Base-by-base conservation (phyloP, 2,888 invertebrate genomes). In the Prenolepis imparis region DNA sequence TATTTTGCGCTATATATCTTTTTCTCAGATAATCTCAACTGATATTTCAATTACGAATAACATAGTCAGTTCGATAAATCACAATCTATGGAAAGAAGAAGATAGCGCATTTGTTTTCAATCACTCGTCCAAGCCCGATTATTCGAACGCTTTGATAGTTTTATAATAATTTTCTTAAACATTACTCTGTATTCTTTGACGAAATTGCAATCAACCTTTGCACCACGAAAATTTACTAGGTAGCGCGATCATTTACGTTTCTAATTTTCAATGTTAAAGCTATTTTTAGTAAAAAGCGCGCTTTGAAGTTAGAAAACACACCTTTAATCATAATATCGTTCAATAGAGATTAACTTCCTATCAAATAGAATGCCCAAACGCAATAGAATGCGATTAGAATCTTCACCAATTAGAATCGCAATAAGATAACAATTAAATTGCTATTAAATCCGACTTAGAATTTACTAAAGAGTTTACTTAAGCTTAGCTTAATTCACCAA, bases 341-440 rank as follows among this genome's bases (percentile, higher is more conserved):
- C 52, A 21, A 44, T 74, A 52, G 5, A 64, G 18, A 64, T 75
- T 52, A 63, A 64, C 39, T 36, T 64, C 36, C n/a, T 64, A 64
- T 32, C n/a, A 41, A 44, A 32, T 74, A 72, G n/a, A 75, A 64
- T 64, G 64, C 74, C 74, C 64, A 75, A 75, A 75, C 52, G 75
- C 36, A 75, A 63, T 36, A 48, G 21, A 48, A 36, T 64, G 15
- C 36, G 52, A 64, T 52, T 52, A 52, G n/a, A 52, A 8, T 39
- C 18, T 52, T 12, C 52, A 64, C 12, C 36, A 64, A 75, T 64
- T 75, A 75, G 21, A 48, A 74, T 73, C 15, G 36, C 15, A 52
- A 64, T 36, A 8, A 1, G 21, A 63, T 63, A 75, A 64, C 64
- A 64, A 64, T 61, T 41, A 61, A 73, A 73, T 63, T 36, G 21